Evolutionary conservation across 2,888 invertebrate genomes (phyloP), one percentile per base, ranked within the genome.

Genomic region (Erebia palarica): DNA sequence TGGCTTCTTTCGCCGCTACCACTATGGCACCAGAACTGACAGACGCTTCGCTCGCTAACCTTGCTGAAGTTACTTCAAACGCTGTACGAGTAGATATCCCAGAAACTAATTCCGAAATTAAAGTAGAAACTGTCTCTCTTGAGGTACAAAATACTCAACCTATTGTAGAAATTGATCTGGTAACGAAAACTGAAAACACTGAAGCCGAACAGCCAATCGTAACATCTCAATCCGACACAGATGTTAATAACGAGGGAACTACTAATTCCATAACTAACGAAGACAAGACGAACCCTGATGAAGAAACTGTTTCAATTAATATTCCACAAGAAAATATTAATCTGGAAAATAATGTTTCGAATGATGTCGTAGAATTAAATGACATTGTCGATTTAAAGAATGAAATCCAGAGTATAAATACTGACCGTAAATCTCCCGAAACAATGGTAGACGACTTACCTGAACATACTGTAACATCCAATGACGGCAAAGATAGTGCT

Each of bases 1-100:
- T 96, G 92, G 95, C 95, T 87, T 95, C 95, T 81, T 96, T 96
- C 89, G 96, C 96, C 87, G 95, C 95, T 84, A 94, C 94, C 84
- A 95, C 95, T 76, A 95, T 95, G 94, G 95, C 95, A 85, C 94
- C 90, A 80, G 92, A 92, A 82, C 79, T 87, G 84, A 84, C 89
- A 80, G 88, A 87, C 78, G 87, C 91, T 90, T 87, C 89, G 84
- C 87, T 88, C 84, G 82, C 85, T 88, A 90, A 89, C 85, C 86
- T 86, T 79, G 82, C 89, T 81, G 89, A 86, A 81, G 75, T 73
- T 67, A 84, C 84, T 78, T 79, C 82, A 82, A 83, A 82, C 78
- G 79, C 84, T 78, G 79, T 86, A 83, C 84, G 81, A 70, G 79
- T 81, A 75, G 76, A 84, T 79, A 82, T 80, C 77, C 78, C 82